A percentile compares a stretch with the other conserved stretches of the same genome.
These are phyloP conservation scores for Hapalemur alaotrensis DNA, from an alignment of 2,797 vertebrate genomes.

Conservation along the genomic window DNA sequence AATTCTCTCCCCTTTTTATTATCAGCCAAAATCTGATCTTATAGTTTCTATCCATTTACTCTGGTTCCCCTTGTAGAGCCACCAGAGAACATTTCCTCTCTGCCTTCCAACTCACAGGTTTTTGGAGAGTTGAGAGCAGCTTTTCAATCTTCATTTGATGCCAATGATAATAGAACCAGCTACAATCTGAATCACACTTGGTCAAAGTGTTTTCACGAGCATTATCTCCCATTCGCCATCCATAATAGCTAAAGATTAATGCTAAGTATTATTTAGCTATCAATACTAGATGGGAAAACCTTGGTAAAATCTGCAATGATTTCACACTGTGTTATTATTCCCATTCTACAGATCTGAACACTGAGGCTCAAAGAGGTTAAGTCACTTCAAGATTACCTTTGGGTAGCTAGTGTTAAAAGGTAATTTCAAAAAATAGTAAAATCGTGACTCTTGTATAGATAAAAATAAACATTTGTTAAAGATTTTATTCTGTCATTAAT, in stretches of 20 bases:
- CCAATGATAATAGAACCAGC: neutral
- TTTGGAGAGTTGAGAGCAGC: neutral
- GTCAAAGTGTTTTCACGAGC: neutral
- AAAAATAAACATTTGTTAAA: neutral
- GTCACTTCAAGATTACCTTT: neutral
- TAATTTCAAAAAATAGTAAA: neutral
- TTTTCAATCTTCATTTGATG: neutral
- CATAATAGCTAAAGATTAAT: neutral
- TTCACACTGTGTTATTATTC: neutral
- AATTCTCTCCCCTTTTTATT: neutral
- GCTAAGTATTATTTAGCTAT: neutral
- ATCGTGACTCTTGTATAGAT: neutral
- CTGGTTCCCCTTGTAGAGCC: neutral
- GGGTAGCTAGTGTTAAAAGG: neutral
- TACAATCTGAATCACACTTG: neutral
- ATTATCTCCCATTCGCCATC: neutral
- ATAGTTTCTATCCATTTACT: neutral
- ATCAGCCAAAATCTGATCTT: neutral
- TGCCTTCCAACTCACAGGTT: neutral
- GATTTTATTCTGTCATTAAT: neutral
- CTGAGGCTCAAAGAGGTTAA: neutral
- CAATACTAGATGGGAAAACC: neutral
- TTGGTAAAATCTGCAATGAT: neutral
- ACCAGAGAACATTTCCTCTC: neutral
- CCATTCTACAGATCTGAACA: neutral